These are phyloP conservation scores for Acrobasis suavella DNA, from an alignment of 2,888 invertebrate genomes.

Conservation along the genomic window DNA sequence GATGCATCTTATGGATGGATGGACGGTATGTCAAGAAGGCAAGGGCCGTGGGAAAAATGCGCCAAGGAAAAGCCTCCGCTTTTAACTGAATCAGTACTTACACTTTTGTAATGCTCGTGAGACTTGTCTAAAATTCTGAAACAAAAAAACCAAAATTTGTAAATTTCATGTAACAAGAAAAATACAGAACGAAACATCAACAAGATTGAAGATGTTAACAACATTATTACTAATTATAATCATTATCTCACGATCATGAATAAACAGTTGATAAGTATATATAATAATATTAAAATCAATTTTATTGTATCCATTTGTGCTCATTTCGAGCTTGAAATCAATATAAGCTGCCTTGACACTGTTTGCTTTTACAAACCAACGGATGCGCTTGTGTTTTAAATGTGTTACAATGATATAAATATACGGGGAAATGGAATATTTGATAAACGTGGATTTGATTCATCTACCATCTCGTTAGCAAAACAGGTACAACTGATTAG, in stretches of 20 bases:
- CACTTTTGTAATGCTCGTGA: constrained; percentile 56
- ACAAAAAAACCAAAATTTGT: constrained; percentile 39
- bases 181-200: background rate
- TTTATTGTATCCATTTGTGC: constrained; percentile 56
- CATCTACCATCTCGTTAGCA: background rate
- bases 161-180: constrained; percentile 7
- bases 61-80: background rate
- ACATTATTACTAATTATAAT: constrained; percentile 20
- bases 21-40: constrained; percentile 22
- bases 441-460: constrained; percentile 18
- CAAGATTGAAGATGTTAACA: background rate
- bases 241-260: constrained; percentile 16
- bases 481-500: background rate
- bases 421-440: constrained; percentile 44
- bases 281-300: constrained; percentile 46
- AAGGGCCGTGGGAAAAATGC: constrained; percentile 31
- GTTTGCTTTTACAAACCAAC: constrained; percentile 66
- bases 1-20: constrained; percentile 23
- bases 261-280: constrained; percentile 34
- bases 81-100: constrained; percentile 48
- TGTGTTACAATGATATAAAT: constrained; percentile 56
- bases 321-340: constrained; percentile 71
- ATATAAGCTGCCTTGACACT: constrained; percentile 74
- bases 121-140: constrained; percentile 48
- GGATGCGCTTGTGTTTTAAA: constrained; percentile 61